Evolutionary conservation across 1,140 invertebrate genomes (phyloP).

Genomic region (Paralvinella palmiformis): DNA sequence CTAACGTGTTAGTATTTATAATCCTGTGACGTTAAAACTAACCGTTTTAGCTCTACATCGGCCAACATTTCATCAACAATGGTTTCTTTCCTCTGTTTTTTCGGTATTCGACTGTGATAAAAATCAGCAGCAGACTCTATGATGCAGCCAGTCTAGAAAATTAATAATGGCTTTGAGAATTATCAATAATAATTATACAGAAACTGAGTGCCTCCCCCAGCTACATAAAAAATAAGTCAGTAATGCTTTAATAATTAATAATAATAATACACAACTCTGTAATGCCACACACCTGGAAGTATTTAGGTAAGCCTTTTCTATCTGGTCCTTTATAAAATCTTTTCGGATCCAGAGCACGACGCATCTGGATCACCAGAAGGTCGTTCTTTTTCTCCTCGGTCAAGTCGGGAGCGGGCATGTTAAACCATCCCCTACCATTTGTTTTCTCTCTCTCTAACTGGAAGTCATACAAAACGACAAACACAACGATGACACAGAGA

Average conservation of each 20-base stretch:
- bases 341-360: constrained; percentile 84
- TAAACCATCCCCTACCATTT: constrained; percentile 80
- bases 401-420: constrained; percentile 77
- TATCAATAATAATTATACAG: not conserved
- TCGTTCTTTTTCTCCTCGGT: constrained; percentile 82
- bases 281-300: constrained; percentile 68
- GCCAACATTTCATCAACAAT: constrained; percentile 87
- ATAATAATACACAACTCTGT: not conserved
- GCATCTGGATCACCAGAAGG: constrained; percentile 81
- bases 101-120: constrained; percentile 65
- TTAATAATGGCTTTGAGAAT: no score
- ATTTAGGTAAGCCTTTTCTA: constrained; percentile 75
- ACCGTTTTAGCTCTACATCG: constrained; percentile 79
- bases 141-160: constrained; percentile 54
- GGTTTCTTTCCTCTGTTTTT: constrained; percentile 78
- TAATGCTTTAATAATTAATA: not conserved
- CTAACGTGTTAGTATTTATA: not conserved
- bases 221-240: not conserved
- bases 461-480: not conserved
- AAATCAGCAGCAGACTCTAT: constrained; percentile 56
- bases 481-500: not conserved
- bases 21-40: constrained; percentile 31
- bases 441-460: constrained; percentile 61
- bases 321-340: constrained; percentile 92
- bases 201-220: not conserved